Evolutionary conservation across 1,140 invertebrate species (phyloP), one percentile per base, ranked within the genome.

Genomic region (Drosophila nigromelanica): DNA sequence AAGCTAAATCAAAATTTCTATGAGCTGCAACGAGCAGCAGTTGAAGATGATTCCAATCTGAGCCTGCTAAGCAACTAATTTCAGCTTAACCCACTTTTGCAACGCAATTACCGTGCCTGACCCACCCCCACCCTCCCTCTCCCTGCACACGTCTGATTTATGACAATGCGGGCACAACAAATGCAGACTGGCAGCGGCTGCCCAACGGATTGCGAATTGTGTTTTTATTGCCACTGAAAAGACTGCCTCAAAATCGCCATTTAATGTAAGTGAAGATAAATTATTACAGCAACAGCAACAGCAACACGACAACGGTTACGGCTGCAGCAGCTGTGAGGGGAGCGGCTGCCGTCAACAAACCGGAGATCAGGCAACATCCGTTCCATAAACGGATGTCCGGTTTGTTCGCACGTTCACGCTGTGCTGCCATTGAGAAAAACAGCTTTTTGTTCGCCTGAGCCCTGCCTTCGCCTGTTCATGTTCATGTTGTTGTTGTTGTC

Each of bases 361-460:
- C 83, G 82, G 82, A 86, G 80, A 87, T 87, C 82, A 87, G 82
- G 78, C 82, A 78, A 86, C 78, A 69, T 86, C 82, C 82, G 82
- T 55, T 87, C 68, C 82, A 86, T 87, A 81, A 86, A 48, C 82
- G 82, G 82, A 86, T 78, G 40, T 86, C 82, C 82, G 82, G 82
- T 78, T 76, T 67, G 81, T 86, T 86, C 82, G 78, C 82, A 86
- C 82, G 82, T 86, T 87, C 82, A 87, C 75, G 78, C 82, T 78
- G 71, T 70, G 54, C 59, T 63, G 55, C 56, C 68, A 48, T 47
- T 64, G 60, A 64, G 68, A 56, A 56, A 56, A 55, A 40, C 24
- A 48, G 40, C 40, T 63, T 40, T 51, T 33, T 33, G 24, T 50
- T 43, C 27, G 24, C 56, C 24, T 35, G 45, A n/a, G 18, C 15